A percentile compares a stretch with the other conserved stretches of the same genome.
Evolutionary conservation across 2,797 vertebrate species (phyloP).

Genomic region (Darevskia nairensis): DNA sequence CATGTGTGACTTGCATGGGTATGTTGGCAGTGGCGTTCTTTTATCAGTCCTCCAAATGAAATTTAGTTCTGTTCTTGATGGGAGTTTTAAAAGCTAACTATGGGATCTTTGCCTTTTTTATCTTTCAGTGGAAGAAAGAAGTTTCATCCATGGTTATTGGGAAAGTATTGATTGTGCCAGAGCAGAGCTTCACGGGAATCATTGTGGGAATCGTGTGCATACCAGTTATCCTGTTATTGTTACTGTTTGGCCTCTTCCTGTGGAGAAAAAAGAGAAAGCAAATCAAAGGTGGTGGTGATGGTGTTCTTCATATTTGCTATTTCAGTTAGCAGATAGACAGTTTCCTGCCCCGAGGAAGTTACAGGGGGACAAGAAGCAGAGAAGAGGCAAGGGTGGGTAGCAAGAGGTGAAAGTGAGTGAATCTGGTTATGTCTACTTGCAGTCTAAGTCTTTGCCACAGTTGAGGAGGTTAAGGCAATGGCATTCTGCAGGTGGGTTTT

Average conservation of each 20-base stretch:
- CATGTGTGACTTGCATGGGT: not conserved
- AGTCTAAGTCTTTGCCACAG: not conserved
- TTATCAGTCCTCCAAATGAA: not conserved
- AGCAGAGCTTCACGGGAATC: conserved; percentile 88
- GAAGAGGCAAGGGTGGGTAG: not conserved
- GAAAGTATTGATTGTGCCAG: conserved; percentile 88
- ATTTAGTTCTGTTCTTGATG: not conserved
- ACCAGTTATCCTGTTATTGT: conserved; percentile 82
- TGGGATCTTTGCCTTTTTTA: conserved; percentile 34
- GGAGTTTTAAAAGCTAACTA: conserved; percentile 29
- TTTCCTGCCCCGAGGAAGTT: conserved; percentile 33
- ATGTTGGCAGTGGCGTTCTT: not conserved
- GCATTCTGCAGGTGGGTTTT: not conserved
- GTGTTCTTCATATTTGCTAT: not conserved
- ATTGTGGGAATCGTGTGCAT: conserved; percentile 85
- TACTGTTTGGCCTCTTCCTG: conserved; percentile 80
- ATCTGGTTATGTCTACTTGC: not conserved
- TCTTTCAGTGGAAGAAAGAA: conserved; percentile 92
- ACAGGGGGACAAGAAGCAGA: not conserved
- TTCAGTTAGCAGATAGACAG: not conserved
- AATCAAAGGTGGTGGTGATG: conserved; percentile 88
- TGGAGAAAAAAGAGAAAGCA: conserved; percentile 93
- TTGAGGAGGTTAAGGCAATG: not conserved
- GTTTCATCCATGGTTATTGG: conserved; percentile 89
- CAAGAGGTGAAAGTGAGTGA: not conserved